These are phyloP conservation scores for Manis javanica DNA, from an alignment of 2,797 vertebrate genomes.

Conservation along the genomic window DNA sequence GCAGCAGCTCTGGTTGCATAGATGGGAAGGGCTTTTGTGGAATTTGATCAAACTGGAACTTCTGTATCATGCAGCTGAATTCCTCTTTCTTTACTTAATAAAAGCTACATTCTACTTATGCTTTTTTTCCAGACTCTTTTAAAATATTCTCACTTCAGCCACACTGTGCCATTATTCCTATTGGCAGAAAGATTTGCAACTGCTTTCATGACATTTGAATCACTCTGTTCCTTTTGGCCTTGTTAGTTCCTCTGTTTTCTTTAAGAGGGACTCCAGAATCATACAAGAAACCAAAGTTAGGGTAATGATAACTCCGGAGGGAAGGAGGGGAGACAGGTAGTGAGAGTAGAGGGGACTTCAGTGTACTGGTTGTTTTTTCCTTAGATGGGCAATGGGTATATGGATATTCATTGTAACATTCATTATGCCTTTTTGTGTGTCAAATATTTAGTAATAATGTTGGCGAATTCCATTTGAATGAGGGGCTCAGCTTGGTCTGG, in stretches of 20 bases:
- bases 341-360: rapidly evolving
- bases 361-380: background rate
- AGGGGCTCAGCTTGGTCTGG: background rate
- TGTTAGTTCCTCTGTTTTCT: background rate
- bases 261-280: background rate
- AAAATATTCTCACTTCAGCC: background rate
- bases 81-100: background rate
- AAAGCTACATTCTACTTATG: background rate
- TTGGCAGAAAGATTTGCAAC: background rate
- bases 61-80: background rate
- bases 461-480: background rate
- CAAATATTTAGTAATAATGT: background rate
- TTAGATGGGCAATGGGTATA: background rate
- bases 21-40: background rate
- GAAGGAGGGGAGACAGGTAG: background rate
- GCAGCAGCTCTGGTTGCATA: background rate
- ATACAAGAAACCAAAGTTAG: background rate
- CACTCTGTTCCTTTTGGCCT: background rate
- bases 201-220: background rate
- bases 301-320: background rate
- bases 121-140: background rate
- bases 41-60: background rate
- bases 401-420: background rate
- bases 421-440: background rate
- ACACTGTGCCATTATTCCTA: rapidly evolving